phyloP scores from a whole-genome alignment of 1,140 invertebrate species.

The Drosophila kohkoa region DNA sequence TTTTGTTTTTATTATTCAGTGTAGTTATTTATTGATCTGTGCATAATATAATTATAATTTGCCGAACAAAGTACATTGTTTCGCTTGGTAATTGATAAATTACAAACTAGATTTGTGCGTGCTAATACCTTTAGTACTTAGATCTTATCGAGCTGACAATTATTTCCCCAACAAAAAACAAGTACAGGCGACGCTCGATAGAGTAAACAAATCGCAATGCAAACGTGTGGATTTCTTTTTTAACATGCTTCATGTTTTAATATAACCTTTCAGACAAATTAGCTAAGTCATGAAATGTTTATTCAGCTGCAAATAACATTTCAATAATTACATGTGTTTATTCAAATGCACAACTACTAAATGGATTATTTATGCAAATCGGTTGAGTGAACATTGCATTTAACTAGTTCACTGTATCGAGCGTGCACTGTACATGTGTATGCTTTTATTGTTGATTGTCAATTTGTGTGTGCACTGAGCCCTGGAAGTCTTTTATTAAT shows the following conservation, averaged over 20 bases:
- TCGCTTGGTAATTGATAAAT: not conserved
- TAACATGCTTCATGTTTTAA: no score
- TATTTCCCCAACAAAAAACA: not conserved
- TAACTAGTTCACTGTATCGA: not conserved
- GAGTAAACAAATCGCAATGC: not conserved
- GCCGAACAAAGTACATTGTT: slow-evolving; percentile 7
- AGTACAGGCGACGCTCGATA: not conserved
- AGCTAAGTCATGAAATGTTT: no score
- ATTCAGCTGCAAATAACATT: no score
- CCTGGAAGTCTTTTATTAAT: slow-evolving; percentile 21
- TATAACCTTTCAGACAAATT: no score
- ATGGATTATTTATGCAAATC: no score
- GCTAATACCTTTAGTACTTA: not conserved
- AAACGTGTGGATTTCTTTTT: no score
- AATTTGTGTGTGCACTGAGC: slow-evolving; percentile 48
- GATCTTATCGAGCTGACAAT: slow-evolving; percentile 22
- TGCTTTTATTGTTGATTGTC: slow-evolving; percentile 9
- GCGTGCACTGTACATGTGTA: slow-evolving; percentile 3
- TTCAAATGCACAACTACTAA: no score
- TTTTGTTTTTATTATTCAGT: no score
- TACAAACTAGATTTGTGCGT: slow-evolving; percentile 3
- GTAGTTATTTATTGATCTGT: no score
- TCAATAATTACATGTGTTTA: no score
- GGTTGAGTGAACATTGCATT: no score
- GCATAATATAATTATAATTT: not conserved